These are phyloP conservation scores for Coregonus suidteri DNA, from an alignment of 2,797 vertebrate species.

Conservation along the genomic window DNA sequence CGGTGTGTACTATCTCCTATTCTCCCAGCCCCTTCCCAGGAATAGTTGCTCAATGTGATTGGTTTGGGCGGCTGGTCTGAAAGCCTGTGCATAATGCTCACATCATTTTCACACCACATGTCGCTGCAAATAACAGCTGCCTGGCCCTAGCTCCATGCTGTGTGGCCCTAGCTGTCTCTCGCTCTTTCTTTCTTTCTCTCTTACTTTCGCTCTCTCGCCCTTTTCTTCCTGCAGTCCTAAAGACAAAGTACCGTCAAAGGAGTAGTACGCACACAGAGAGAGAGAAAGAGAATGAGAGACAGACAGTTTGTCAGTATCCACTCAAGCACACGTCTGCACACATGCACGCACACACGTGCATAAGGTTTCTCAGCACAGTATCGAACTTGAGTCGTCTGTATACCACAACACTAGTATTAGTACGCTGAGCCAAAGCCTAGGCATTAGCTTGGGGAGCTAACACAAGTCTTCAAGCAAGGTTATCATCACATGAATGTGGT, in stretches of 20 bases:
- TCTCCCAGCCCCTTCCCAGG: constrained; percentile 22
- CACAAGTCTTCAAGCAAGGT: too few relatives aligned
- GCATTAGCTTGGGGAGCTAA: too few relatives aligned
- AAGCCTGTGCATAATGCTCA: constrained; percentile 13
- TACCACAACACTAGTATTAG: background rate
- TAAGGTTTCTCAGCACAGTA: too few relatives aligned
- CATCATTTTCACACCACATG: constrained; percentile 65
- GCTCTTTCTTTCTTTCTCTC: background rate
- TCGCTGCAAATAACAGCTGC: constrained; percentile 56
- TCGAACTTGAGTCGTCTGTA: too few relatives aligned
- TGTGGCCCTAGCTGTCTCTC: constrained; percentile 10
- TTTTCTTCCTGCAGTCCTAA: background rate
- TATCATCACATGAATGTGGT: too few relatives aligned
- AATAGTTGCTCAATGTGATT: background rate
- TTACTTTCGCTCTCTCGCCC: background rate
- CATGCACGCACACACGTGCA: too few relatives aligned
- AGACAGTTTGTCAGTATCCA: background rate
- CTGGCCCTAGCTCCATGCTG: constrained; percentile 12
- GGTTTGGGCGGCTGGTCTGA: background rate
- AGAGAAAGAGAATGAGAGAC: background rate
- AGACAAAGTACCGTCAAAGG: background rate
- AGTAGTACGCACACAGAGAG: too few relatives aligned
- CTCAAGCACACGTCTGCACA: constrained; percentile 18
- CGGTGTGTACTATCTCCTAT: constrained; percentile 35
- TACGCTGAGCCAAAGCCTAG: too few relatives aligned